These are phyloP conservation scores for Sebastiscus albofasciatus DNA, from an alignment of 2,797 vertebrate genomes.

Conservation along the genomic window DNA sequence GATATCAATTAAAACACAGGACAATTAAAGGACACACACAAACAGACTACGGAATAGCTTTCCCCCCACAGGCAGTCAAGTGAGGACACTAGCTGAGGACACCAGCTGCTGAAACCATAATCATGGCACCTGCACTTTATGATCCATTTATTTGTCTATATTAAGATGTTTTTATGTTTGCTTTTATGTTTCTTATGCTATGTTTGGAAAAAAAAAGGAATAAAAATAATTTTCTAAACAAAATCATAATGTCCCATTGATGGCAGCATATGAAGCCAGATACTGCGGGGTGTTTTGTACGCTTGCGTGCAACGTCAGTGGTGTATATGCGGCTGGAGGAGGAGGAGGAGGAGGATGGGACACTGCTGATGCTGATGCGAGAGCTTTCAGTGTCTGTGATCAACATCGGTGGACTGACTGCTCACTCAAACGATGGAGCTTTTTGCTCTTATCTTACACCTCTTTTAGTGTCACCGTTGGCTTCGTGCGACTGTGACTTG, in stretches of 20 bases:
- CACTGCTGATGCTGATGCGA: conserved; percentile 83
- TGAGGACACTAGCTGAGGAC: no score
- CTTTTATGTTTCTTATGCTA: no score
- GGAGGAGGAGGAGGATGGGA: conserved; percentile 62
- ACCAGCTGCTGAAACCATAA: no score
- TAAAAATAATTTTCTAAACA: rapidly evolving
- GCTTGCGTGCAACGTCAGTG: conserved; percentile 81
- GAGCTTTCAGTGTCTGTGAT: conserved; percentile 67
- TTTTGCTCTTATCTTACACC: not conserved
- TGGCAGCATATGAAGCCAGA: conserved; percentile 3
- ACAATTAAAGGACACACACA: no score
- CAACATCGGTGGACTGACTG: conserved; percentile 56
- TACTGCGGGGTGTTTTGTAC: conserved; percentile 77
- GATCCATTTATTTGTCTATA: no score
- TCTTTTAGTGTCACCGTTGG: not conserved
- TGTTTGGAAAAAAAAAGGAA: no score
- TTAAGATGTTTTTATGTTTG: no score
- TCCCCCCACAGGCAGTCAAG: no score
- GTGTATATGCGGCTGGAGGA: conserved; percentile 76
- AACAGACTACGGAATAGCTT: no score
- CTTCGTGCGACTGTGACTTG: not conserved
- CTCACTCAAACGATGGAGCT: conserved; percentile 16
- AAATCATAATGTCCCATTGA: not conserved
- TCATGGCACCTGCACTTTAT: no score
- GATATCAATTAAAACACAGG: no score